Percentiles rank a stretch among this genome's conserved stretches.
phyloP scores from a whole-genome alignment of 2,113 vertebrate species.

The Catharus bicknelli region DNA sequence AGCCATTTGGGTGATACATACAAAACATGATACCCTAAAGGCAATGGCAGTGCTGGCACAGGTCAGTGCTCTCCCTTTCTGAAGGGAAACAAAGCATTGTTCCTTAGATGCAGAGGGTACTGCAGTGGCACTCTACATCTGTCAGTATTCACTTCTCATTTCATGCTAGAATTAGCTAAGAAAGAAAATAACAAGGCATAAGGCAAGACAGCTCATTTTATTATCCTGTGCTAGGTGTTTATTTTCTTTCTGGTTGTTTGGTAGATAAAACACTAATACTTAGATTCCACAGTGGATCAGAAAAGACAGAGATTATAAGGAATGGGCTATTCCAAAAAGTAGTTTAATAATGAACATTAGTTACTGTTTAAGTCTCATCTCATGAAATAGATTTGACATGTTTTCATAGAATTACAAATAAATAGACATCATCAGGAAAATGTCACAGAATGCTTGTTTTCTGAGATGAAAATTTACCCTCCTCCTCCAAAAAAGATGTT shows the following conservation, averaged over 20 bases:
- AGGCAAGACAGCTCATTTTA: not conserved
- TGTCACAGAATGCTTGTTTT: slow-evolving; percentile 39
- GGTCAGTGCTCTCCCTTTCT: not conserved
- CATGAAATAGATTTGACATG: not conserved
- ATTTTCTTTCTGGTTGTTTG: slow-evolving; percentile 2
- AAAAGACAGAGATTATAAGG: not conserved
- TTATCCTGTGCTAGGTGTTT: not conserved
- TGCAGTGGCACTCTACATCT: not conserved
- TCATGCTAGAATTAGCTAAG: not conserved
- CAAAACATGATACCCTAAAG: not conserved
- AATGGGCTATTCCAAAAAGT: not conserved
- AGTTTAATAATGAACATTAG: slow-evolving; percentile 6
- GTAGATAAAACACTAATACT: slow-evolving; percentile 8
- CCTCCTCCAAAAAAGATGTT: not conserved
- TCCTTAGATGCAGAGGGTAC: not conserved
- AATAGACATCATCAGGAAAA: slow-evolving; percentile 16
- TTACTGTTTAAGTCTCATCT: slow-evolving; percentile 31
- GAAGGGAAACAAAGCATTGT: not conserved
- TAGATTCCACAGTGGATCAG: not conserved
- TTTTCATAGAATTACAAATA: slow-evolving; percentile 40
- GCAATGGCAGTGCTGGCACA: not conserved
- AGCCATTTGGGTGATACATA: not conserved
- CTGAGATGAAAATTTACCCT: not conserved
- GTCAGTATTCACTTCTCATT: not conserved
- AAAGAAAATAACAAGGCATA: not conserved